These are phyloP conservation scores for Indicator indicator DNA, from an alignment of 2,113 vertebrate species.

Conservation along the genomic window DNA sequence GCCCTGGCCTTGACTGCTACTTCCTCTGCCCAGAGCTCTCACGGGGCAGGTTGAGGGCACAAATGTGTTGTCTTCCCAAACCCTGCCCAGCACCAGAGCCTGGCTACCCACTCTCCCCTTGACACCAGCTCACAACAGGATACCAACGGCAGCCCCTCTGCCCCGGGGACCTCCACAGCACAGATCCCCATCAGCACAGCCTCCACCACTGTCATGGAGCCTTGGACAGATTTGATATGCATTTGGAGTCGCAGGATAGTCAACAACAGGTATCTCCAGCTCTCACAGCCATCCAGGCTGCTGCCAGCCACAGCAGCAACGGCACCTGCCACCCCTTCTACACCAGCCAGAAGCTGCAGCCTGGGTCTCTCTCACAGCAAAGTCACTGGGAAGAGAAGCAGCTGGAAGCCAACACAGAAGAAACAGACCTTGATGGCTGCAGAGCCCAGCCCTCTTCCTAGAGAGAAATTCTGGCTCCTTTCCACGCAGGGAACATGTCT, in stretches of 20 bases:
- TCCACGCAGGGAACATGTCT: no score
- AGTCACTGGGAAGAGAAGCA: background rate
- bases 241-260: background rate
- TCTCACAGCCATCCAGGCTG: background rate
- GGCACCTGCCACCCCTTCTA: background rate
- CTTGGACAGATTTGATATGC: rapidly evolving
- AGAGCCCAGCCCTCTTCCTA: background rate
- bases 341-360: rapidly evolving
- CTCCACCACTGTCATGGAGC: rapidly evolving
- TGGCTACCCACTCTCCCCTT: background rate
- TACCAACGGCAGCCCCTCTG: background rate
- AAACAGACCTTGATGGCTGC: background rate
- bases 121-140: background rate
- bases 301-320: background rate
- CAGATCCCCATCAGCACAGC: background rate
- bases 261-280: background rate
- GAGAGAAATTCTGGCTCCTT: background rate
- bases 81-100: background rate
- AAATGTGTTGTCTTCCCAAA: background rate
- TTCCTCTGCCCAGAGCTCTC: background rate
- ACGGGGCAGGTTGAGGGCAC: rapidly evolving
- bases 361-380: background rate
- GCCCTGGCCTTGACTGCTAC: rapidly evolving
- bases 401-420: background rate
- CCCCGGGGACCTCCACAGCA: background rate